Evolutionary conservation across 2,888 invertebrate species (phyloP).

Genomic region (Isotomurus palustris): DNA sequence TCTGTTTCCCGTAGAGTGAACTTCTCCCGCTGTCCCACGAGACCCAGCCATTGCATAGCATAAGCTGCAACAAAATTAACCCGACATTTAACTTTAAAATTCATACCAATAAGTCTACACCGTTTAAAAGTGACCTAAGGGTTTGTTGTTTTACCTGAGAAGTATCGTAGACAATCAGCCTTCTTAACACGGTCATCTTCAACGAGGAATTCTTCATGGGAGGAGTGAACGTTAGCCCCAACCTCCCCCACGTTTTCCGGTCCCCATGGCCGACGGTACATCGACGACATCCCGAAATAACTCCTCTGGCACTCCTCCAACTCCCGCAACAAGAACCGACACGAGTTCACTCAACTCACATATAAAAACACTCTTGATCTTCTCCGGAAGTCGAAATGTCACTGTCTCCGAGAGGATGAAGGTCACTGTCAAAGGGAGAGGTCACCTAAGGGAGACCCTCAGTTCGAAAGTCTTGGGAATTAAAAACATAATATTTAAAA

Average conservation of each 20-base stretch:
- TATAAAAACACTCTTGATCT: too few relatives aligned
- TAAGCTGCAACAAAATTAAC: conserved; percentile 62
- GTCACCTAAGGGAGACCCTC: too few relatives aligned
- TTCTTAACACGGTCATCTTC: conserved; percentile 59
- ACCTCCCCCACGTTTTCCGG: conserved; percentile 53
- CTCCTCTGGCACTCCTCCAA: too few relatives aligned
- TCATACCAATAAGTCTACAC: not conserved
- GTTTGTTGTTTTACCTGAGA: conserved; percentile 26
- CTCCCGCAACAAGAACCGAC: too few relatives aligned
- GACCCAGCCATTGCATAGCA: conserved; percentile 70
- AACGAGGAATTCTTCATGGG: conserved; percentile 73
- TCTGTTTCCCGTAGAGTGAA: conserved; percentile 71
- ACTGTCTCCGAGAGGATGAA: too few relatives aligned
- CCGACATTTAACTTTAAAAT: not conserved
- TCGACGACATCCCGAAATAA: conserved; percentile 16
- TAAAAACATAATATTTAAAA: too few relatives aligned
- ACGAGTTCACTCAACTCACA: too few relatives aligned
- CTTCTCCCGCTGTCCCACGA: conserved; percentile 73
- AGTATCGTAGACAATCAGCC: conserved; percentile 35
- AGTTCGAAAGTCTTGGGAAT: too few relatives aligned
- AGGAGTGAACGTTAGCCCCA: conserved; percentile 67
- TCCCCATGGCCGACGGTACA: conserved; percentile 29
- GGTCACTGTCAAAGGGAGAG: too few relatives aligned
- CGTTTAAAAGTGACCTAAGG: not conserved
- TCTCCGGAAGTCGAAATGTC: too few relatives aligned